Conservation (phyloP, 1,140 invertebrate species). For the Drosophila ananassae region DNA sequence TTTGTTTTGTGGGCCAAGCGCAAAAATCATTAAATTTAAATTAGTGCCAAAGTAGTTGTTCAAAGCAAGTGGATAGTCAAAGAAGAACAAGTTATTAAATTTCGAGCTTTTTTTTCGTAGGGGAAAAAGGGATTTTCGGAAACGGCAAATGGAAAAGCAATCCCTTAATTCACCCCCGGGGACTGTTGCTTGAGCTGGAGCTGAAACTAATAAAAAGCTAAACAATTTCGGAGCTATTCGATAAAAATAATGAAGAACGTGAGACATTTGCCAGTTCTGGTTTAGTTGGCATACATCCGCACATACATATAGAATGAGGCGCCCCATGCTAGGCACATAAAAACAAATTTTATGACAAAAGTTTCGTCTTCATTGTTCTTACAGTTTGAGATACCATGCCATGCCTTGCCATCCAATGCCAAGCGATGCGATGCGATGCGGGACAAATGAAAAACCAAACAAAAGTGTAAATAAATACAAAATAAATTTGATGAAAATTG, state of each 20-base stretch:
- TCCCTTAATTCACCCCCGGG: constrained; percentile 33
- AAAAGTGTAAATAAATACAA: constrained; percentile 72
- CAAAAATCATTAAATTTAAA: constrained; percentile 58
- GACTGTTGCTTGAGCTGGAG: constrained; percentile 20
- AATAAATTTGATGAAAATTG: constrained; percentile 76
- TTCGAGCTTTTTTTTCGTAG: constrained; percentile 9
- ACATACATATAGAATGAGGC: constrained; percentile 16
- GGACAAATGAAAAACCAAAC: constrained; percentile 53
- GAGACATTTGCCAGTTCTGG: constrained; percentile 51
- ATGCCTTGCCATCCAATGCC: not conserved
- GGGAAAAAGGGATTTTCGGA: not conserved
- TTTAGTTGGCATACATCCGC: constrained; percentile 51
- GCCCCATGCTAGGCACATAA: constrained; percentile 54
- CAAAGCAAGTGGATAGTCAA: constrained; percentile 39
- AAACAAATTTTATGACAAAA: constrained; percentile 76
- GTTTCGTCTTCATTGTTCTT: constrained; percentile 59
- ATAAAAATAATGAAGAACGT: constrained; percentile 72
- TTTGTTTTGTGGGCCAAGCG: constrained; percentile 35
- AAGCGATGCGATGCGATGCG: not conserved
- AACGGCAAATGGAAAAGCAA: constrained; percentile 49
- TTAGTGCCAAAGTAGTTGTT: constrained; percentile 47
- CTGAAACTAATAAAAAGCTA: constrained; percentile 60
- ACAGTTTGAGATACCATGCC: constrained; percentile 8
- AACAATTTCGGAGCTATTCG: constrained; percentile 64
- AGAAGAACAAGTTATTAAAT: constrained; percentile 46